phyloP scores from a whole-genome alignment of 2,888 invertebrate species.

The Pterobdella sp. region DNA sequence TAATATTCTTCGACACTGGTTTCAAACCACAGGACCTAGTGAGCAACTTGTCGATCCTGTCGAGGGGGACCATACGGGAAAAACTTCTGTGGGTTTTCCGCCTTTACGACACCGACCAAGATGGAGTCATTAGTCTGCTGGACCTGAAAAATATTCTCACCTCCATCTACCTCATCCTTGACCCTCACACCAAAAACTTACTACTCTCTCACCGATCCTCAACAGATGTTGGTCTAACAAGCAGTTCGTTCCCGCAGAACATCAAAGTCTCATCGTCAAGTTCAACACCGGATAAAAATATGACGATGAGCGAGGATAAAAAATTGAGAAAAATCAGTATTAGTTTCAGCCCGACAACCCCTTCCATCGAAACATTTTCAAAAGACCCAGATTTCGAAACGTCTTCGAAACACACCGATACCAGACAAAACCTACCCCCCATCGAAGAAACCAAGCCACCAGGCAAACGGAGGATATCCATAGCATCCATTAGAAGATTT shows the following conservation, averaged over 20 bases:
- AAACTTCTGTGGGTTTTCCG: neutral
- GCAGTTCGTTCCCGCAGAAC: neutral
- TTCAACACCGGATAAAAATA: neutral
- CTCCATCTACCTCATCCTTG: conserved; percentile 9
- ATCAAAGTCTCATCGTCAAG: neutral
- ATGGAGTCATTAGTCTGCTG: neutral
- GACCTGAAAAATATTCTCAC: neutral
- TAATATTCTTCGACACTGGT: too few species aligned
- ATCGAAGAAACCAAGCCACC: too few species aligned
- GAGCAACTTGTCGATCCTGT: neutral
- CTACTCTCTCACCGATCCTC: neutral
- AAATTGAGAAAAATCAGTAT: too few species aligned
- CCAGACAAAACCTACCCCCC: neutral
- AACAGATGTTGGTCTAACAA: neutral
- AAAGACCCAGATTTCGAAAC: too few species aligned
- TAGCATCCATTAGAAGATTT: neutral
- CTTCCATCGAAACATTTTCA: too few species aligned
- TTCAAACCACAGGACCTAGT: neutral
- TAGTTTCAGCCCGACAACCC: too few species aligned
- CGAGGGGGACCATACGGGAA: neutral
- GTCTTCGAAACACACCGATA: neutral
- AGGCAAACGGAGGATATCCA: neutral
- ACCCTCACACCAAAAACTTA: neutral
- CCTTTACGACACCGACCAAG: conserved; percentile 10
- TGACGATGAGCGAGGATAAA: neutral